Base-by-base conservation (phyloP, 2,888 invertebrate genomes). In the Caenorhabditis wallacei region DNA sequence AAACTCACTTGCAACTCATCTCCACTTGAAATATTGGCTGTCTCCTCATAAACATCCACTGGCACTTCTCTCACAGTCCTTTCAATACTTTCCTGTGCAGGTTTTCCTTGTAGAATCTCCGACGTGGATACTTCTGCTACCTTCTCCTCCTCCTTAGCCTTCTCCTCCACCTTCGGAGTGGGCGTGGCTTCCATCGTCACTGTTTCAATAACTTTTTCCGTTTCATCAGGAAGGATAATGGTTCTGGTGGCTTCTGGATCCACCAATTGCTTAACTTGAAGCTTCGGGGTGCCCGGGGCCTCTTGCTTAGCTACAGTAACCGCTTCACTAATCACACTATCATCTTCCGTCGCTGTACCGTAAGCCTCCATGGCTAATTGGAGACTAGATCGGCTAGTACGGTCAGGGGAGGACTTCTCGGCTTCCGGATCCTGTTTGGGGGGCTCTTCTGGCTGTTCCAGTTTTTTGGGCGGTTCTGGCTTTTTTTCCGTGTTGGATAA, bases 311-410 rank as follows among this genome's bases (percentile, higher is more conserved):
- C 57, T 22, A 63, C 71, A 20, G 63, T 80, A 13, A 22, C 74
- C 46, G 69, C 78, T 30, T 81, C 81, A 66, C 75, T 75, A 18
- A 81, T 64, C 4, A 81, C 70, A 59, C 81, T 78, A 20, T 83
- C 82, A 40, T 85, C 85, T 16, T 85, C 88, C 0, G 85, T 87
- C 7, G 85, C 85, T 2, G 82, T 87, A 16, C 85, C 89, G 24
- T 89, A 86, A 10, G 89, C 90, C 63, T 90, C 90, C 90, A 90
- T 90, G 7, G 89, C 89, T 78, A 87, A 24, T 48, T 76, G 72
- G 0, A 75, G 40, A 40, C 63, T 63, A 2, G 53, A 74, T 0
- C 82, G 64, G 66, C 78, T 82, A 4, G 84, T 85, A 7, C 80
- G 69, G 40, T 87, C 87, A 1, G 87, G 87, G 0, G 84, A 84